A percentile compares a stretch with the other conserved stretches of the same genome.
Conservation (phyloP, 2,113 vertebrate genomes). For the Loxodonta africana region DNA sequence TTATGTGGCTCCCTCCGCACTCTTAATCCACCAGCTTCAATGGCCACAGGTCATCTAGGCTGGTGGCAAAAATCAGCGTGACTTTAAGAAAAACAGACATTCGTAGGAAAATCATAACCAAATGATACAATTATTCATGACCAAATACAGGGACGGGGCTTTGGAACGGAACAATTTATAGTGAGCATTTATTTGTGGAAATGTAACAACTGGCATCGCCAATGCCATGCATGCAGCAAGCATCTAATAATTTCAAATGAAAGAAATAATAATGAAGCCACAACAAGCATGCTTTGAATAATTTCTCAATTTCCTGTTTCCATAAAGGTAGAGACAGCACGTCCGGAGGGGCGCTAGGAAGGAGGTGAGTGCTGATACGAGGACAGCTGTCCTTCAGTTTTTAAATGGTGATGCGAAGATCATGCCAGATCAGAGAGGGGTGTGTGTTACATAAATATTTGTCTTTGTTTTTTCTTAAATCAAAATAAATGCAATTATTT, state of each 20-base stretch:
- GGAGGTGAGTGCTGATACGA: slow-evolving; percentile 85
- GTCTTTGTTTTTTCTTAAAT: neutral
- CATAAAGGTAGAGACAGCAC: slow-evolving; percentile 83
- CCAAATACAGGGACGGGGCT: neutral
- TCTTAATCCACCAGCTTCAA: neutral
- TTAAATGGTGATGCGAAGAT: slow-evolving; percentile 89
- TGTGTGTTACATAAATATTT: slow-evolving; percentile 48
- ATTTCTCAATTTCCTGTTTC: neutral
- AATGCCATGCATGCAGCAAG: fast-evolving
- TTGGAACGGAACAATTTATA: fast-evolving
- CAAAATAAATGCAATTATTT: fast-evolving
- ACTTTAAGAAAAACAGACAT: neutral
- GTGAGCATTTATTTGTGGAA: neutral
- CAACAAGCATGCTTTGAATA: fast-evolving
- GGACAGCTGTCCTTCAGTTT: slow-evolving; percentile 80
- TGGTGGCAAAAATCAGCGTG: too few relatives aligned
- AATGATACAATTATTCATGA: neutral
- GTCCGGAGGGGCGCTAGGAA: slow-evolving; percentile 85
- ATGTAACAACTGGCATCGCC: fast-evolving
- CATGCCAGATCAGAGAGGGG: slow-evolving; percentile 87
- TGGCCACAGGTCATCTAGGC: fast-evolving
- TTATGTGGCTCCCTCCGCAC: too few relatives aligned
- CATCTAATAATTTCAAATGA: fast-evolving
- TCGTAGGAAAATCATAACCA: neutral
- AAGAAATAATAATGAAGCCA: fast-evolving